These are phyloP conservation scores for Neuroscelio doddi DNA, from an alignment of 2,888 invertebrate species.

Conservation along the genomic window DNA sequence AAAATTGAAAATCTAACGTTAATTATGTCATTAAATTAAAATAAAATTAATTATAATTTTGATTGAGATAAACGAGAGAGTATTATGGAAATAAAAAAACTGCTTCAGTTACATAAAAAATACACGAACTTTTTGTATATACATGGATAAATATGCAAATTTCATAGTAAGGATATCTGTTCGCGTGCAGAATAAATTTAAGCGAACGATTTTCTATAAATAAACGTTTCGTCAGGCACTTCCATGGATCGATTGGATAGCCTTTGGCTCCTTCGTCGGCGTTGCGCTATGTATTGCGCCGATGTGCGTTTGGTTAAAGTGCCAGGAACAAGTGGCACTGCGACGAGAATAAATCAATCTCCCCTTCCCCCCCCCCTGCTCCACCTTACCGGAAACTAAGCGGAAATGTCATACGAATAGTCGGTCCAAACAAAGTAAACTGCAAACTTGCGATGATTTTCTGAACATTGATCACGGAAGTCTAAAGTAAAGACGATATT, in stretches of 20 bases:
- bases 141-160: slow-evolving; percentile 26
- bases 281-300: slow-evolving; percentile 33
- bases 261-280: slow-evolving; percentile 46
- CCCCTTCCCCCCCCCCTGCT: neutral
- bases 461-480: no score
- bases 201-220: slow-evolving; percentile 49
- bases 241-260: slow-evolving; percentile 46
- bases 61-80: no score
- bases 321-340: slow-evolving; percentile 36
- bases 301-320: slow-evolving; percentile 46
- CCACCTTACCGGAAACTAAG: slow-evolving; percentile 31
- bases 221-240: slow-evolving; percentile 47
- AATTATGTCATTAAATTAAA: no score
- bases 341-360: slow-evolving; percentile 36
- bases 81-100: no score
- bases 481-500: no score
- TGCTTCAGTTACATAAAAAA: no score
- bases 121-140: no score
- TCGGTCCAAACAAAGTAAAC: no score
- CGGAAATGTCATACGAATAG: slow-evolving; percentile 15
- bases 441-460: no score
- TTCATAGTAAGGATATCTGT: slow-evolving; percentile 31
- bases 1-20: no score
- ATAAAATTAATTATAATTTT: no score
- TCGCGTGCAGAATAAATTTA: slow-evolving; percentile 43